Conservation (phyloP, 2,888 invertebrate genomes). For the Aspidiotus destructor region DNA sequence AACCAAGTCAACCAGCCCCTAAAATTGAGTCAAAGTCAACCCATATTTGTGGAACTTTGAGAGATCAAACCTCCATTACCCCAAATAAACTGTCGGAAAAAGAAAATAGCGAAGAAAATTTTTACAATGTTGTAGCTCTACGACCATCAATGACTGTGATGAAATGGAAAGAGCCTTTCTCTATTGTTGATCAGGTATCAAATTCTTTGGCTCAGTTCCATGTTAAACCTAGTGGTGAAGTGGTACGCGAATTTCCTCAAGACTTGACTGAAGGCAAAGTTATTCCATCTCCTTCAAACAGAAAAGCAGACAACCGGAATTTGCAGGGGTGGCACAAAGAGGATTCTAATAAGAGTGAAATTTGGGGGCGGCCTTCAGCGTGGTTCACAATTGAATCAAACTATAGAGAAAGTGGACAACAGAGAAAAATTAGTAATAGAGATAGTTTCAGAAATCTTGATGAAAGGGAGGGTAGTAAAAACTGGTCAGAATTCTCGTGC, state of each 20-base stretch:
- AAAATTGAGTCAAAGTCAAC: too few relatives aligned
- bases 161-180: background rate
- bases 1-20: too few relatives aligned
- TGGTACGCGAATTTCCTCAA: constrained; percentile 18
- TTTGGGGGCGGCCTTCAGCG: constrained; percentile 6
- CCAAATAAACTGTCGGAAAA: too few relatives aligned
- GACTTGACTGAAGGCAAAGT: background rate
- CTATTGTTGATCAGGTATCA: background rate
- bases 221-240: constrained; percentile 23
- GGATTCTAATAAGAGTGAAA: constrained; percentile 3
- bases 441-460: too few relatives aligned
- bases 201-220: constrained; percentile 12
- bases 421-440: too few relatives aligned
- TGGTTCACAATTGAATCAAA: constrained; percentile 16
- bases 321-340: background rate
- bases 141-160: background rate
- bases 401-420: background rate
- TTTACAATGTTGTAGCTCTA: too few relatives aligned
- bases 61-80: too few relatives aligned
- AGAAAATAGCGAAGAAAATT: too few relatives aligned
- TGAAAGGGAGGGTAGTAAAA: background rate
- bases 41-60: too few relatives aligned
- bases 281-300: background rate
- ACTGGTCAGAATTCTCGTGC: background rate
- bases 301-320: background rate